Evolutionary conservation across 2,888 invertebrate species (phyloP), one percentile per base, ranked within the genome.

Genomic region (Pseudococcus longispinus): DNA sequence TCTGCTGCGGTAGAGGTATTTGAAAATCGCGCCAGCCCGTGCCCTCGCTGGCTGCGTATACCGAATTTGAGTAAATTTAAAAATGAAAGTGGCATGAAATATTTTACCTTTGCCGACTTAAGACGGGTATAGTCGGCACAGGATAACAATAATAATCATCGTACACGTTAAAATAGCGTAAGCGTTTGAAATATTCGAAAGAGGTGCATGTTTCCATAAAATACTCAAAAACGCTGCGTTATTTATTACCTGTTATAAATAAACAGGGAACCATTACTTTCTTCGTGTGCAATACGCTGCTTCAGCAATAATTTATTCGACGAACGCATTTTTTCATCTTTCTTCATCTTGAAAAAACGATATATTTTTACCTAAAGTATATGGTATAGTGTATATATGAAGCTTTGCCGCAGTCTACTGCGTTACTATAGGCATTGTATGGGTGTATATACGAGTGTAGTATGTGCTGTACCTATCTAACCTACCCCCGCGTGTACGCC

Each of bases 161-260:
- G 85, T 85, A 77, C 55, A 85, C 74, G 77, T 85, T 85, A 85
- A 85, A 85, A 85, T 85, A 37, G 85, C 85, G 85, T 70, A 85
- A 85, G 85, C 85, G 37, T 85, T 85, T 85, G 85, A 85, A 85
- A 85, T 85, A 85, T 85, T 85, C 85, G 85, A 85, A 85, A 85
- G 85, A 85, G 85, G 44, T 85, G 85, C 85, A 85, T 85, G 85
- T 85, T 85, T 85, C 85, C 85, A 85, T 85, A 85, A 85, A 85
- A 85, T 85, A 85, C 85, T 85, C 85, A 85, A 85, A 85, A 85
- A 85, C 85, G 77, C 85, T 77, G 77, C 46, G 77, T 85, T 85
- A 85, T 85, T 85, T 85, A 85, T 85, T 85, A 85, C 85, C 85
- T 85, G 85, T 85, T 85, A 85, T 85, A 85, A 85, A 85, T 85